A percentile compares a stretch with the other conserved stretches of the same genome.
Evolutionary conservation across 2,888 invertebrate species (phyloP).

Genomic region (Eupithecia centaureata): DNA sequence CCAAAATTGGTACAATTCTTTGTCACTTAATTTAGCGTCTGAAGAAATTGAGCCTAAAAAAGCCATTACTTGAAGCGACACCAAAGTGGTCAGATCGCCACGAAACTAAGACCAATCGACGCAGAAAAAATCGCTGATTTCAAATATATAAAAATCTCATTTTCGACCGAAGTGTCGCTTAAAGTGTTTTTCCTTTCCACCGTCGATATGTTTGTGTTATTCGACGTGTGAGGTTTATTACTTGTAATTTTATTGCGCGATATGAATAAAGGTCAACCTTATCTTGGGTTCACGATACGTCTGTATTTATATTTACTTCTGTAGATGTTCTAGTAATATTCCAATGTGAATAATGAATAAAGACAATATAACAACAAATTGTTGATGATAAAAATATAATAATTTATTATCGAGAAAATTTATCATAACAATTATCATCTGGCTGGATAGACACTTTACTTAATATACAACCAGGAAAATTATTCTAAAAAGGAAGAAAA

Average conservation of each 20-base stretch:
- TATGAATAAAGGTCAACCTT: constrained; percentile 21
- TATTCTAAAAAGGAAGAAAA: not conserved
- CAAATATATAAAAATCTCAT: no score
- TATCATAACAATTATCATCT: not conserved
- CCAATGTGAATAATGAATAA: constrained; percentile 2
- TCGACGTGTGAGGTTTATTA: constrained; percentile 14
- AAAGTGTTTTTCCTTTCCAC: no score
- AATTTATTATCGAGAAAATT: not conserved
- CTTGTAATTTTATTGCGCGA: constrained; percentile 15
- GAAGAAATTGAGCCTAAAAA: no score
- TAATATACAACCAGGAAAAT: not conserved
- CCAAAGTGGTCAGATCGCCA: no score
- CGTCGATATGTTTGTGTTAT: not conserved
- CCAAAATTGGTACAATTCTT: no score
- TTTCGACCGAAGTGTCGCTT: no score
- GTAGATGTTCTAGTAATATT: not conserved
- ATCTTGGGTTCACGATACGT: constrained; percentile 16
- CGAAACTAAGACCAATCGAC: no score
- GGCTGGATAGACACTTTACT: not conserved
- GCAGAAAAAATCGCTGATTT: no score
- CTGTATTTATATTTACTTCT: constrained; percentile 4
- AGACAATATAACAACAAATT: not conserved
- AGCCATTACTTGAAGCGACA: no score
- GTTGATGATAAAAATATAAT: not conserved
- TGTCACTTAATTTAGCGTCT: no score